phyloP scores from a whole-genome alignment of 35 echinoderm and acorn worm species.

The Stichopus chloronotus region DNA sequence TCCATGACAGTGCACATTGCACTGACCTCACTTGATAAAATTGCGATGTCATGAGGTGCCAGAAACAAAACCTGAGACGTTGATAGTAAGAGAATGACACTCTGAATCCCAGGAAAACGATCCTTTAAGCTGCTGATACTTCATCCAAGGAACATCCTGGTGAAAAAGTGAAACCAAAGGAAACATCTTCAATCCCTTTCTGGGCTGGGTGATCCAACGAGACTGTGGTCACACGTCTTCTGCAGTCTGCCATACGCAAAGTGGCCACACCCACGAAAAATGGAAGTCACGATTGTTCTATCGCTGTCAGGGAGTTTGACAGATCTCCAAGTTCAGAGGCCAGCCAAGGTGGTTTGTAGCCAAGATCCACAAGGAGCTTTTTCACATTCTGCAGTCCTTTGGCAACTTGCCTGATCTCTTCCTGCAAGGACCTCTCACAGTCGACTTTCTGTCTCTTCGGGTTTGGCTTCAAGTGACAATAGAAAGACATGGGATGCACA shows the following conservation, averaged over 20 bases:
- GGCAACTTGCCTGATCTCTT: background rate
- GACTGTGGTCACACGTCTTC: too few relatives aligned
- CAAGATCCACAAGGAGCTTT: background rate
- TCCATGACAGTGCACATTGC: too few relatives aligned
- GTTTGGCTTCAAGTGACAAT: background rate
- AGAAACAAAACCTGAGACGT: background rate
- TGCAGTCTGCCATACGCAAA: too few relatives aligned
- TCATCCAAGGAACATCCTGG: too few relatives aligned
- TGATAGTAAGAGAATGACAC: background rate
- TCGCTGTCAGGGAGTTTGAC: background rate
- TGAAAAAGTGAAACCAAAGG: too few relatives aligned
- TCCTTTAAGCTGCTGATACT: too few relatives aligned
- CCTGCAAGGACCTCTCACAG: background rate
- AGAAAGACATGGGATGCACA: background rate
- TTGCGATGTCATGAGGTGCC: background rate
- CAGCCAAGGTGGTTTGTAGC: conserved; percentile 39
- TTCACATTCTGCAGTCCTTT: background rate
- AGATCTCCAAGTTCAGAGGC: background rate
- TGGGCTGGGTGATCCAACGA: too few relatives aligned
- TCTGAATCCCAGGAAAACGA: too few relatives aligned
- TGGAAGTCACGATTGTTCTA: background rate
- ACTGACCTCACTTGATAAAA: background rate
- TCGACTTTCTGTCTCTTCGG: conserved; percentile 16
- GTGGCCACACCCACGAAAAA: too few relatives aligned
- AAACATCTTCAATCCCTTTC: too few relatives aligned